Percentiles rank a stretch among this genome's conserved stretches.
phyloP scores from a whole-genome alignment of 2,888 invertebrate genomes.

The Bedellia somnulentella region DNA sequence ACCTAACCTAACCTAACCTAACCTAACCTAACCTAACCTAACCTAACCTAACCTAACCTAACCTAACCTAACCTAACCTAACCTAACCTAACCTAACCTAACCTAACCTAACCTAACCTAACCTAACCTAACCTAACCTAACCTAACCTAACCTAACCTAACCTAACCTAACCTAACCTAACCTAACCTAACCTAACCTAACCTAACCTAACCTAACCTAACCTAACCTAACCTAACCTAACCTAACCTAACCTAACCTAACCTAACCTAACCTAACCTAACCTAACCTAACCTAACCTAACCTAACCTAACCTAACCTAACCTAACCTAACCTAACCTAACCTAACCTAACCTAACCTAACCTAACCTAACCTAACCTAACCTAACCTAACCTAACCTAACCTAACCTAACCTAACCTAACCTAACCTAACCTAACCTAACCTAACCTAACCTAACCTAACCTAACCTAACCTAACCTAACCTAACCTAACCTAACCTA shows the following conservation, averaged over 20 bases:
- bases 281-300: constrained; percentile 7
- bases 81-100: constrained; percentile 8
- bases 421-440: constrained; percentile 7
- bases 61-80: constrained; percentile 7
- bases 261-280: constrained; percentile 8
- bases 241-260: constrained; percentile 8
- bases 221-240: constrained; percentile 6
- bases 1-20: constrained; percentile 8
- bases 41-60: constrained; percentile 8
- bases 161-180: constrained; percentile 8
- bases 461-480: constrained; percentile 8
- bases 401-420: constrained; percentile 8
- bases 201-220: constrained; percentile 8
- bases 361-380: constrained; percentile 3
- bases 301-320: constrained; percentile 7
- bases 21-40: constrained; percentile 7
- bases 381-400: constrained; percentile 6
- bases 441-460: constrained; percentile 6
- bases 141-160: constrained; percentile 8
- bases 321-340: constrained; percentile 8
- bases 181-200: constrained; percentile 6
- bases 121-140: constrained; percentile 9
- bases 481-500: constrained; percentile 8
- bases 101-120: constrained; percentile 9
- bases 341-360: constrained; percentile 8